Evolutionary conservation across 2,888 invertebrate genomes (phyloP), one percentile per base, ranked within the genome.

Genomic region (Acrobasis repandana): DNA sequence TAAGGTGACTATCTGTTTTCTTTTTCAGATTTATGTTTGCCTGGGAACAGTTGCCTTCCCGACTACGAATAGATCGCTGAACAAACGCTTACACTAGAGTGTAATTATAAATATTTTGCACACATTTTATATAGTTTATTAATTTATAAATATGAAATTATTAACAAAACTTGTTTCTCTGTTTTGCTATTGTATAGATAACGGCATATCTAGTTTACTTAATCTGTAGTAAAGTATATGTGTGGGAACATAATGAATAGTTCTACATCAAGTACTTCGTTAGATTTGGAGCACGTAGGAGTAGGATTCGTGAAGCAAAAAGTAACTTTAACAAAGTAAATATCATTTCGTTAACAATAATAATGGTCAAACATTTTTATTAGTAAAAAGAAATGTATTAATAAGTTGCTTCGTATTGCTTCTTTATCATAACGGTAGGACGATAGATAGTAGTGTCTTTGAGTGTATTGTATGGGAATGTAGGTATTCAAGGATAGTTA

Each of bases 81-180:
- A 73, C 73, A 73, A 76, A 73, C 69, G 66, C 71, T 69, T 76
- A 77, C 77, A 79, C 73, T 68, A 65, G 71, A 75, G 77, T 81
- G 80, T 80, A 77, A 61, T 54, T 61, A 46, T 58, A 67, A 63
- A 75, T 80, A 76, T 74, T 83, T 81, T 78, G 80, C 85, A 83
- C 80, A 72, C 69, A 68, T 72, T 71, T 68, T 77, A 69, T 77
- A 75, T 77, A 74, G 73, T 74, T 75, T 28, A 70, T 71, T 72
- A 70, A 70, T 74, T 74, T 73, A 74, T 72, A 67, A 69, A 63
- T 70, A 67, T 66, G 64, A 66, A 70, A 69, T 71, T 72, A 72
- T 72, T 70, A 65, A 65, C 62, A 64, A 65, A 63, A 59, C 58
- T 58, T 50, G 60, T 49, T n/a, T 61, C 69, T 65, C 66, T 70